Evolutionary conservation across 2,113 vertebrate genomes (phyloP), one percentile per base, ranked within the genome.

Genomic region (Podilymbus podiceps): DNA sequence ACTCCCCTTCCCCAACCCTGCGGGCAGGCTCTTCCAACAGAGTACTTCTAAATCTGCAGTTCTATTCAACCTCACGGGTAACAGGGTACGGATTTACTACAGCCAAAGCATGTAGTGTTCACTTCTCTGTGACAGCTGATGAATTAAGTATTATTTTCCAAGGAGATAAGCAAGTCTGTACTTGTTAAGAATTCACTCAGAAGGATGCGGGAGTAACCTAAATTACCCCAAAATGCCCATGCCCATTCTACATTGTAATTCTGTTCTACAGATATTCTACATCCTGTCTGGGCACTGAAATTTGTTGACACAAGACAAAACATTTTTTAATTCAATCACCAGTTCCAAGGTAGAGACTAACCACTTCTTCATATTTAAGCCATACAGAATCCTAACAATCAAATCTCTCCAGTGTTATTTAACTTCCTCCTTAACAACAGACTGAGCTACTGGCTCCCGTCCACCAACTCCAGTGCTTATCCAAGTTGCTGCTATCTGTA

Each of bases 391-490:
- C 71, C 55, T 73, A 94, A 52, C 76, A 71, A 88, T 50, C 78
- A 67, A 80, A 77, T 67, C 79, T 73, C 79, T 67, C 40, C 52
- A 82, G 19, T 7, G 69, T 62, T 93, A 67, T 86, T 96, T 78
- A 78, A 92, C 88, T 97, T 97, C 95, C 95, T 96, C 95, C 94
- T 97, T 97, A 97, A 97, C 89, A 71, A 44, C 67, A 80, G 82
- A 52, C 88, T 63, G 74, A 94, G 81, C 56, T 80, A 23, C 76
- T 97, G 96, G 97, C 97, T 95, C 44, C 33, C 38, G 74, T 91
- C 95, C 97, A 95, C 73, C 11, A 23, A 21, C 67, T 90, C 59
- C 91, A 95, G 44, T 8, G 49, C 95, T 96, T 95, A 97, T 96
- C 94, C 97, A 96, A 96, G 85, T 67, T 86, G 68, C 87, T 74